Evolutionary conservation across 2,888 invertebrate genomes (phyloP), one percentile per base, ranked within the genome.

Genomic region (Chironomus tentans): DNA sequence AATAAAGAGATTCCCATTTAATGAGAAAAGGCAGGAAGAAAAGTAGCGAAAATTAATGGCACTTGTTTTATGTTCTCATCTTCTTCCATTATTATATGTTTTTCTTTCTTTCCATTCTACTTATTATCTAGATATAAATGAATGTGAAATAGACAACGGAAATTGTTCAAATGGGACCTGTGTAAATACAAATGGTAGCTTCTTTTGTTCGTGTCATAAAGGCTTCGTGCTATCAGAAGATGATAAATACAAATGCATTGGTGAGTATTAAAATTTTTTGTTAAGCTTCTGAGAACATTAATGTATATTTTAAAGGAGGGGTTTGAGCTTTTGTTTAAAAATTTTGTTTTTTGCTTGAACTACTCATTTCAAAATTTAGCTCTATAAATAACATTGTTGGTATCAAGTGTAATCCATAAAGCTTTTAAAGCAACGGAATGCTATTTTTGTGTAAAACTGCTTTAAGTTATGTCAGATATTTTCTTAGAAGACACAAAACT

Each of bases 121-220:
- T 24, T 24, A 21, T 65, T 13, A 22, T 22, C 18, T 21, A 72
- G 77, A 77, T 65, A 73, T 77, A 5, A 72, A 78, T 73, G 78
- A 77, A 50, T 77, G 77, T 71, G 75, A 68, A 50, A 71, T 70
- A 28, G 65, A 70, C 22, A 77, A 77, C 56, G 77, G 78, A 24
- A 78, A 77, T 22, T 80, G 79, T 70, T 78, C 74, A 62, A 77
- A 79, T 69, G 72, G 72, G 62, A 74, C 72, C 47, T 79, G 80
- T 73, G 76, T 78, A 12, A 79, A 80, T 76, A 79, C 78, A 7
- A 77, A 78, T 47, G 80, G 80, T 18, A 79, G 79, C 73, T 79
- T 77, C 81, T 81, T 78, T 81, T 84, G 84, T 78, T 80, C 81
- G 1, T 84, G 84, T 77, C 81, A 81, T 3, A 78, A 79, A 74